phyloP scores from a whole-genome alignment of 2,888 invertebrate genomes.

The Syrista parreyssii region DNA sequence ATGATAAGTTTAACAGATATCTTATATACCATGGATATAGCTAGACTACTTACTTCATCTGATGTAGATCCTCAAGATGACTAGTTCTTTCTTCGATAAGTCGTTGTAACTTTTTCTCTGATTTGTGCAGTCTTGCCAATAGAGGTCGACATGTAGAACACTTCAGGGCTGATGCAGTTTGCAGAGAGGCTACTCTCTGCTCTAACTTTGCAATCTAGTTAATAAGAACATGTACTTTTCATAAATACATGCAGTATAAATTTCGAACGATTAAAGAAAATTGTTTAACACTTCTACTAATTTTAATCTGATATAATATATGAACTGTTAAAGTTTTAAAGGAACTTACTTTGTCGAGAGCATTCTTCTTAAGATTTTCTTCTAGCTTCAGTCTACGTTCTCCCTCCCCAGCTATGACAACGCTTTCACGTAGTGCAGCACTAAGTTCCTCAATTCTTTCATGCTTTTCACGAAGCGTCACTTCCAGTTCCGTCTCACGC shows the following conservation, averaged over 20 bases:
- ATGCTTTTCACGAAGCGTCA: conserved; percentile 54
- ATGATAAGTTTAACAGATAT: background rate
- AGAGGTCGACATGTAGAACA: conserved; percentile 77
- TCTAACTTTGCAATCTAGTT: conserved; percentile 78
- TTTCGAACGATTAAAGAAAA: conserved; percentile 16
- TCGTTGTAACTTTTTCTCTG: conserved; percentile 73
- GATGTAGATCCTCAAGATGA: conserved; percentile 80
- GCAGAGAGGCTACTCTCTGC: conserved; percentile 76
- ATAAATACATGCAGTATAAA: too few species aligned
- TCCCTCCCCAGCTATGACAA: conserved; percentile 76
- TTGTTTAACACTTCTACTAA: background rate
- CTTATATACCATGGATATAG: background rate
- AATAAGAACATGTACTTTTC: conserved; percentile 12
- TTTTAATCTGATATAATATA: background rate
- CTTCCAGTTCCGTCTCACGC: conserved; percentile 71
- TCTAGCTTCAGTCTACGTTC: conserved; percentile 76
- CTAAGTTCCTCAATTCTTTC: conserved; percentile 80
- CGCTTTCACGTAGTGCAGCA: conserved; percentile 85
- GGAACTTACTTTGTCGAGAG: conserved; percentile 73
- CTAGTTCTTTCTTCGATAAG: conserved; percentile 74
- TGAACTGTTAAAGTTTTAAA: too few species aligned
- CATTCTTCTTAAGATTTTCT: conserved; percentile 73
- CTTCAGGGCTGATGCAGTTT: conserved; percentile 76
- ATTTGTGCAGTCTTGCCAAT: conserved; percentile 72
- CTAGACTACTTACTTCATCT: conserved; percentile 77